Conservation (phyloP, 1,140 invertebrate genomes). For the Drosophila ogumai region DNA sequence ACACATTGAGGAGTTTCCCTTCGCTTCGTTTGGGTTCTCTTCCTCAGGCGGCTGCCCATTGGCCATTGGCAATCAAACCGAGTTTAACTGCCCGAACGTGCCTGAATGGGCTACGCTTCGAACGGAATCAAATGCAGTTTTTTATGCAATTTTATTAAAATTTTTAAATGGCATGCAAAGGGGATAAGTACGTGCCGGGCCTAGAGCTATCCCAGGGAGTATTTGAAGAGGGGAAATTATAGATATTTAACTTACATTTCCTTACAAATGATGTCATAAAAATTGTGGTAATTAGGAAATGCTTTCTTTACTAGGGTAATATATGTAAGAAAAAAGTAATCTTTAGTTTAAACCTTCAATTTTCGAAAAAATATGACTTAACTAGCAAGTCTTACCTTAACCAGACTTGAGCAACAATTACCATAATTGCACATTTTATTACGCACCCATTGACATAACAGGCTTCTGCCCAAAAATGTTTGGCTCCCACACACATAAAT, state of each 20-base stretch:
- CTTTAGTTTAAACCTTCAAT: not conserved
- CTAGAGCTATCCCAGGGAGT: not conserved
- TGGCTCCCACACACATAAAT: constrained; percentile 52
- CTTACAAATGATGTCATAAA: not conserved
- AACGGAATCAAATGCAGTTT: constrained; percentile 31
- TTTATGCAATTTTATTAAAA: constrained; percentile 40
- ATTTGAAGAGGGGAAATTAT: not conserved
- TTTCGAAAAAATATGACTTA: not conserved
- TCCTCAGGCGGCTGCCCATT: constrained; percentile 52
- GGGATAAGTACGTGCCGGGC: constrained; percentile 9
- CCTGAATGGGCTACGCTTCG: constrained; percentile 11
- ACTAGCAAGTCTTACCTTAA: not conserved
- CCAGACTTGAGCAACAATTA: not conserved
- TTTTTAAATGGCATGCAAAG: constrained; percentile 47
- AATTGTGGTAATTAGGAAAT: not conserved
- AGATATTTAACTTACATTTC: not conserved
- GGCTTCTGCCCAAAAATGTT: not conserved
- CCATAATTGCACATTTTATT: constrained; percentile 24
- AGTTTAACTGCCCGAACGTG: constrained; percentile 73
- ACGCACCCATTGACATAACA: constrained; percentile 26
- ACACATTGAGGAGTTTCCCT: constrained; percentile 37
- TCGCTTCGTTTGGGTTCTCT: not conserved
- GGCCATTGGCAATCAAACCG: constrained; percentile 54
- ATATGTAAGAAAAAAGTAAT: not conserved
- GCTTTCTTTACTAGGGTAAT: not conserved